phyloP scores from a whole-genome alignment of 1,140 invertebrate genomes.

The Argopecten irradians region DNA sequence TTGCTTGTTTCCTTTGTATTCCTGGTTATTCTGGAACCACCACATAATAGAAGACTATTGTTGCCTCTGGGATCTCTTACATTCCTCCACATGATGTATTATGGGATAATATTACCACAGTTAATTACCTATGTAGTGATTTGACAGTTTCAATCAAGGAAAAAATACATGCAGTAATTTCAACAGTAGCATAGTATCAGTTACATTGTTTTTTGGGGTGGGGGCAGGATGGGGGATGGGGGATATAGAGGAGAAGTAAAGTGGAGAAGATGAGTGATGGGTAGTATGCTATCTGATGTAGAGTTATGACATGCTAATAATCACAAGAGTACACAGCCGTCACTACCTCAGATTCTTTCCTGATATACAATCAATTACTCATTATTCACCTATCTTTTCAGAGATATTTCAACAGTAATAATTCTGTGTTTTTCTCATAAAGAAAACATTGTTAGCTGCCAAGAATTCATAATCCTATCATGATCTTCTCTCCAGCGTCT shows the following conservation, averaged over 20 bases:
- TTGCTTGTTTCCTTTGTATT: too few species aligned
- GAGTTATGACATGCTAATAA: background rate
- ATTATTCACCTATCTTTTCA: background rate
- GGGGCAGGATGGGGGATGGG: background rate
- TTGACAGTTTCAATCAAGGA: too few species aligned
- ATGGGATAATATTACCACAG: too few species aligned
- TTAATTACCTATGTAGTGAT: too few species aligned
- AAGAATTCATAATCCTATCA: background rate
- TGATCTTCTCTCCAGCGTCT: background rate
- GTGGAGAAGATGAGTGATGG: background rate
- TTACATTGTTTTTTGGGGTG: too few species aligned
- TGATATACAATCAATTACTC: background rate
- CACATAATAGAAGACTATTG: too few species aligned
- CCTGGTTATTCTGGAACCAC: too few species aligned
- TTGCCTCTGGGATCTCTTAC: too few species aligned
- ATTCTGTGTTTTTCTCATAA: background rate
- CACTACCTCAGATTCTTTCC: background rate
- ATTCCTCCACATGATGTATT: too few species aligned
- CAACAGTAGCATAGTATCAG: too few species aligned
- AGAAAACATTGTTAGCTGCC: background rate
- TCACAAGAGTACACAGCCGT: background rate
- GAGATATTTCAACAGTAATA: background rate
- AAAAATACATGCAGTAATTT: too few species aligned
- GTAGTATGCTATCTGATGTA: background rate
- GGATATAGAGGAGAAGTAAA: too few species aligned